Evolutionary conservation across 1,140 invertebrate genomes (phyloP).

Genomic region (Eumaeus atala): DNA sequence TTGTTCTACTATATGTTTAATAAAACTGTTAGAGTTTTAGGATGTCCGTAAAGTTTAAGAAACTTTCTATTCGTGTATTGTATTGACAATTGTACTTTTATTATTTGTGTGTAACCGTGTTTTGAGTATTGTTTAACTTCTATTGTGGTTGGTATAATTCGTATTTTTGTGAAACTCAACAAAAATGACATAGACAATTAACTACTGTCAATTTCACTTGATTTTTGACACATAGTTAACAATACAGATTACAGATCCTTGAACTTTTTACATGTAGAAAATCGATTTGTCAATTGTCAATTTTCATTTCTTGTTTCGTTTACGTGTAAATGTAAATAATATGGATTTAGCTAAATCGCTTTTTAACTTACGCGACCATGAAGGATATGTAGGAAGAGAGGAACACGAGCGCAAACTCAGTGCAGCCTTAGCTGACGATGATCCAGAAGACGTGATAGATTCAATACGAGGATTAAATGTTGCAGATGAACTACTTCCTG

Average conservation of each 20-base stretch:
- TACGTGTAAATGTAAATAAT: conserved; percentile 24
- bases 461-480: conserved; percentile 79
- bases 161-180: too few species aligned
- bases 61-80: too few species aligned
- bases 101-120: too few species aligned
- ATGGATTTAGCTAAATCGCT: conserved; percentile 92
- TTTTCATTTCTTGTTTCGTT: conserved; percentile 5
- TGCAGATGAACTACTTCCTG: conserved; percentile 80
- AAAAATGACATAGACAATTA: too few species aligned
- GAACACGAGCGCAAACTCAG: conserved; percentile 88
- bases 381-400: conserved; percentile 90
- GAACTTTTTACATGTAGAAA: not conserved
- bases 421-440: conserved; percentile 87
- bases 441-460: conserved; percentile 80
- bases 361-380: conserved; percentile 88
- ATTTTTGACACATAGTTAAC: not conserved
- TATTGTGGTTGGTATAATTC: too few species aligned
- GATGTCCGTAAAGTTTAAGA: too few species aligned
- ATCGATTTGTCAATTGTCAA: conserved; percentile 3
- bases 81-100: too few species aligned
- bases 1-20: too few species aligned
- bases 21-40: too few species aligned
- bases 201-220: not conserved
- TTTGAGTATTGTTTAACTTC: too few species aligned
- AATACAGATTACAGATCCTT: not conserved